A percentile compares a stretch with the other conserved stretches of the same genome.
Evolutionary conservation across 2,888 invertebrate genomes (phyloP).

Genomic region (Hypomecis punctinalis): DNA sequence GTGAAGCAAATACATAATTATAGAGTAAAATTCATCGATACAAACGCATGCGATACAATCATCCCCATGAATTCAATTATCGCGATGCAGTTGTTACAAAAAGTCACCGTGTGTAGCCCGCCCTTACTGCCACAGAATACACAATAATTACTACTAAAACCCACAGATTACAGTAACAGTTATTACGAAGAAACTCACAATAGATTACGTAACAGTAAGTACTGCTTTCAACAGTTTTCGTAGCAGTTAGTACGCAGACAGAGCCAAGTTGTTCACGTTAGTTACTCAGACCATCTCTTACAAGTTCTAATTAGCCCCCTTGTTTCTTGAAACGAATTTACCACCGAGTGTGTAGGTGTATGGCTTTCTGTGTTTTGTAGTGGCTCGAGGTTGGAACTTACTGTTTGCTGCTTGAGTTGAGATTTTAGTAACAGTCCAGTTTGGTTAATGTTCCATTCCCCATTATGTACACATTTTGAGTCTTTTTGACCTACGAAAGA

Average conservation of each 20-base stretch:
- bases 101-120: background rate
- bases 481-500: no score
- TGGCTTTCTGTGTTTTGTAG: conserved; percentile 31
- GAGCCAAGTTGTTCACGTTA: conserved; percentile 49
- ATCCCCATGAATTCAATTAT: no score
- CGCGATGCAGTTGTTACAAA: background rate
- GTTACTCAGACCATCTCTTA: conserved; percentile 58
- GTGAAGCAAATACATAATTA: no score
- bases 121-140: background rate
- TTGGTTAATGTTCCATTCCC: no score
- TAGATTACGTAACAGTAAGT: conserved; percentile 20
- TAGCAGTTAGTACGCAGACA: conserved; percentile 18
- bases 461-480: no score
- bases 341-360: conserved; percentile 43
- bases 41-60: no score
- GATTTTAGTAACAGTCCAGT: background rate
- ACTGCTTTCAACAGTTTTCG: background rate
- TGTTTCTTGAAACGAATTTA: conserved; percentile 57
- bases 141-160: background rate
- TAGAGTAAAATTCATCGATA: no score
- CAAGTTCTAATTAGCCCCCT: conserved; percentile 63
- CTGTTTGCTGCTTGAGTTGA: conserved; percentile 9
- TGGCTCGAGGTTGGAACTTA: conserved; percentile 15
- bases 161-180: conserved; percentile 12
- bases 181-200: conserved; percentile 1